Percentiles rank a stretch among this genome's conserved stretches.
Evolutionary conservation across 1,140 invertebrate species (phyloP).

Genomic region (Mylabris phalerata): DNA sequence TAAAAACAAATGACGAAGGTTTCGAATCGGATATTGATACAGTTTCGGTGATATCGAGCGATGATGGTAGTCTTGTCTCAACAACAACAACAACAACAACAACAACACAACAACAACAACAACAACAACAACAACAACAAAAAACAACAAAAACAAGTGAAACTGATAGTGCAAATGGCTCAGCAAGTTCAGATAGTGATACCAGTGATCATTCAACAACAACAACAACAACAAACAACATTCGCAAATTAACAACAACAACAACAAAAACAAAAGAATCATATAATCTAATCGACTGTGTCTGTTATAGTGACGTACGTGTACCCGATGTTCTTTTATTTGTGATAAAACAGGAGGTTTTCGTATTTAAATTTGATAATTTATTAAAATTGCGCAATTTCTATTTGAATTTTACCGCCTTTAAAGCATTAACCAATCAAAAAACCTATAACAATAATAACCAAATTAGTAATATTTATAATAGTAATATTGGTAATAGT

Average conservation of each 20-base stretch:
- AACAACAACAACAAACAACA: not conserved
- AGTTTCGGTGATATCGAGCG: slow-evolving; percentile 36
- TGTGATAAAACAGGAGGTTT: slow-evolving; percentile 37
- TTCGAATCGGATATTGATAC: slow-evolving; percentile 44
- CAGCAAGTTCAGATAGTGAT: slow-evolving; percentile 38
- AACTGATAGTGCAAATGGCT: slow-evolving; percentile 41
- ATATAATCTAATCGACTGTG: slow-evolving; percentile 39
- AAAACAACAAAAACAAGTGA: slow-evolving; percentile 20
- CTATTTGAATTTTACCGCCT: slow-evolving; percentile 37
- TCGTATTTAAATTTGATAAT: slow-evolving; percentile 41
- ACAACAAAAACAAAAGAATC: slow-evolving; percentile 20
- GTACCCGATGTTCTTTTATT: slow-evolving; percentile 39
- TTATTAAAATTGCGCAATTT: slow-evolving; percentile 32
- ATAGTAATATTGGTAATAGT: no score
- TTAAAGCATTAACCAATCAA: slow-evolving; percentile 39
- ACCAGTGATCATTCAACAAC: slow-evolving; percentile 16
- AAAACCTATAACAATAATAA: slow-evolving; percentile 24
- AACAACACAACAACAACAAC: slow-evolving; percentile 6
- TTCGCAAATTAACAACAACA: slow-evolving; percentile 8
- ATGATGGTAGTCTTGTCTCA: slow-evolving; percentile 32
- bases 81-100: slow-evolving; percentile 18
- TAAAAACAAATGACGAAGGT: slow-evolving; percentile 34
- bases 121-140: slow-evolving; percentile 10
- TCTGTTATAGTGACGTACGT: slow-evolving; percentile 41
- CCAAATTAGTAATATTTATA: slow-evolving; percentile 4